Conservation (phyloP, 2,113 vertebrate species). For the Psephotus haematonotus region DNA sequence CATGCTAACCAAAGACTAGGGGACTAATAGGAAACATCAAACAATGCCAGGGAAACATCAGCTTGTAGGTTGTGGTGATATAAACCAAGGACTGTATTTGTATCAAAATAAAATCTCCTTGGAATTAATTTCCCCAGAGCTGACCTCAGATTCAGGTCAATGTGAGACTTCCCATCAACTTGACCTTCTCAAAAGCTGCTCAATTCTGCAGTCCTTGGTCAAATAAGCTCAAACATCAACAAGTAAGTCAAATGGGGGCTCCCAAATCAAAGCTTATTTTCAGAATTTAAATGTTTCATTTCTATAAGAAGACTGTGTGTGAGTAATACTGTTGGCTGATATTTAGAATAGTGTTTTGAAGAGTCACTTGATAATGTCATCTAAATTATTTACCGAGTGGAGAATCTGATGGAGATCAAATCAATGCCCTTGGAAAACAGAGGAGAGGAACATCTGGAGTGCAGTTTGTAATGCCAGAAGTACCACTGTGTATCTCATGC, state of each 20-base stretch:
- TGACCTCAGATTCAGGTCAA: not conserved
- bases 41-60: not conserved
- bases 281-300: not conserved
- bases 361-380: not conserved
- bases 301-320: not conserved
- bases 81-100: not conserved
- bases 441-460: not conserved
- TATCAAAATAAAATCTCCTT: not conserved
- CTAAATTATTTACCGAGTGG: not conserved
- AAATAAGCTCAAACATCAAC: not conserved
- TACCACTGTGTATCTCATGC: not conserved
- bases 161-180: not conserved
- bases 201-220: not conserved
- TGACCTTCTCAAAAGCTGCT: not conserved
- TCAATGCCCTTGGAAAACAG: not conserved
- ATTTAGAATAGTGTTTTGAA: not conserved
- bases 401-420: not conserved
- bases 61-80: not conserved
- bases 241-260: not conserved
- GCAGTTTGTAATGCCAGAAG: not conserved
- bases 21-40: not conserved
- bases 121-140: not conserved
- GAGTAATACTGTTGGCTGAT: not conserved
- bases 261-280: not conserved
- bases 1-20: not conserved